A percentile compares a stretch with the other conserved stretches of the same genome.
Conservation (phyloP, 2,888 invertebrate species). For the Drosophila tanythrix region DNA sequence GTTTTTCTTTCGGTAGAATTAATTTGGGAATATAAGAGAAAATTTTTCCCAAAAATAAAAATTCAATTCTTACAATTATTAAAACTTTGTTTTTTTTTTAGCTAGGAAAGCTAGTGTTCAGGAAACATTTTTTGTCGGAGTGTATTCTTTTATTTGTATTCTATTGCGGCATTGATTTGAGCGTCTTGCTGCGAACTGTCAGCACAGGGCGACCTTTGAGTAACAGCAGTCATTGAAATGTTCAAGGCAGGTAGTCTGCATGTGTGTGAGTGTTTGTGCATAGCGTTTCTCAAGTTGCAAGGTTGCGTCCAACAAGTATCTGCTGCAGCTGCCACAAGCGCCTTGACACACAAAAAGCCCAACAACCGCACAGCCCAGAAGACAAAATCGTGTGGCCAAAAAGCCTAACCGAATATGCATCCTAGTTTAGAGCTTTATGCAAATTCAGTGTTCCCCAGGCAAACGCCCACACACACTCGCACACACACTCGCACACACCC, state of each 20-base stretch:
- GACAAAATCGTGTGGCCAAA: conserved; percentile 61
- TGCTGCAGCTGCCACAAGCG: conserved; percentile 48
- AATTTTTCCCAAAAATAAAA: too few species aligned
- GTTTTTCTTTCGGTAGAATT: neutral
- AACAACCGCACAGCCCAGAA: conserved; percentile 51
- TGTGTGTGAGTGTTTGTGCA: conserved; percentile 16
- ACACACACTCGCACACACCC: conserved; percentile 4
- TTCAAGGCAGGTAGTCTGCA: conserved; percentile 56
- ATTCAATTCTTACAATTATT: too few species aligned
- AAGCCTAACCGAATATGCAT: conserved; percentile 76
- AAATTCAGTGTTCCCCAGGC: conserved; percentile 58
- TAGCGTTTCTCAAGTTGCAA: conserved; percentile 54
- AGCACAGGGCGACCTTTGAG: conserved; percentile 50
- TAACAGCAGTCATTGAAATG: conserved; percentile 48
- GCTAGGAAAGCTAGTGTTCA: neutral
- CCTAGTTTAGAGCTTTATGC: conserved; percentile 74
- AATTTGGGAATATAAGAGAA: too few species aligned
- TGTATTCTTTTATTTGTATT: neutral
- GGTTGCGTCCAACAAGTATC: conserved; percentile 75
- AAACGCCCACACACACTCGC: conserved; percentile 8
- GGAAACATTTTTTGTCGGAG: neutral
- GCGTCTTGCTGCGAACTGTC: conserved; percentile 32
- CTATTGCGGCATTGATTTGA: conserved; percentile 54
- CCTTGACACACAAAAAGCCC: conserved; percentile 77
- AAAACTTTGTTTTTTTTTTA: too few species aligned